Evolutionary conservation across 23 tunicate species (phyloP), one percentile per base, ranked within the genome.

Genomic region (Halocynthia roretzi): DNA sequence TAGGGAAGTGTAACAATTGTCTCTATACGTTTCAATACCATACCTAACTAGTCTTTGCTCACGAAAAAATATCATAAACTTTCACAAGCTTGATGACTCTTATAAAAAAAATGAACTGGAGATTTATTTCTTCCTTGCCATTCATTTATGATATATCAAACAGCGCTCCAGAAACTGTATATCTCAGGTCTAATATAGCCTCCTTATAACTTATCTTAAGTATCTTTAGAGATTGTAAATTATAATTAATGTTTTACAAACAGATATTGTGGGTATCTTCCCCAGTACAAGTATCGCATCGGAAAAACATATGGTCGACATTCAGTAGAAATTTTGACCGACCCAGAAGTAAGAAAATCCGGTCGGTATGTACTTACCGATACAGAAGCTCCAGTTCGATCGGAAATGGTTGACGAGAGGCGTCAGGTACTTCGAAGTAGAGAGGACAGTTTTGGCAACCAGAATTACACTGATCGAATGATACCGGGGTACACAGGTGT

Each of bases 251-350:
- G 70, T 8, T 71, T 52, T 76, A 53, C 7, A 2, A 70, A 12
- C 84, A 91, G 97, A 51, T 91, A 91, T 75, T 81, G 90, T 67
- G 97, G 97, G 18, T 91, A 91, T 62, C 62, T 91, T 10, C 97
- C 97, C 5, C 90, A 85, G 55, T 91, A 76, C 73, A 91, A 91
- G 77, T 91, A 91, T 70, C 56, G 90, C 62, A 91, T 91, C 71
- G 97, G 97, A 19, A 91, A 91, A 72, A 91, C 97, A 19, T 91
- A 91, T 54, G 97, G 97, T 15, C 90, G 87, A 49, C 97, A 91
- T 62, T 91, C 97, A 8, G 85, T 81, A 63, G 97, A 91, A 8
- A 91, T 91, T 65, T 60, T 91, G 20, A 85, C 91, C 10, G 97
- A 91, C 49, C 77, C 78, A 14, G 53, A 75, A 52, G 90, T 85